These are phyloP conservation scores for Sminthurinus aureus DNA, from an alignment of 2,888 invertebrate species.

Conservation along the genomic window DNA sequence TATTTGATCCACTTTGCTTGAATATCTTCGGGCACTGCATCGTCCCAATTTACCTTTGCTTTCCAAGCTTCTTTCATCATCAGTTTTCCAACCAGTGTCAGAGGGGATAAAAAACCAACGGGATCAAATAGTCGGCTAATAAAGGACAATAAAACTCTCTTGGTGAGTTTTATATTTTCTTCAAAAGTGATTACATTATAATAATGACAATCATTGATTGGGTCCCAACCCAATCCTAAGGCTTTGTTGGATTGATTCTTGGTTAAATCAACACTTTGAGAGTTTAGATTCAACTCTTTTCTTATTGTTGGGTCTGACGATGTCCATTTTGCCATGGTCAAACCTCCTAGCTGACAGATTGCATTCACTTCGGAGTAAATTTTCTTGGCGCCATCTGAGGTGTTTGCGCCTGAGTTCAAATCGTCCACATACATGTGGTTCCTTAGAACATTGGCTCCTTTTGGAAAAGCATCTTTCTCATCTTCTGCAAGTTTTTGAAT, in stretches of 20 bases:
- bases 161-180: background rate
- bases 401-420: constrained; percentile 55
- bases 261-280: constrained; percentile 5
- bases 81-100: constrained; percentile 3
- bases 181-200: background rate
- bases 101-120: background rate
- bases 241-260: constrained; percentile 11
- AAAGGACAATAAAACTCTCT: background rate
- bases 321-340: constrained; percentile 25
- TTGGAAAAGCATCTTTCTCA: constrained; percentile 35
- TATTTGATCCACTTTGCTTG: background rate
- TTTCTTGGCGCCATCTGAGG: constrained; percentile 51
- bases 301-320: constrained; percentile 40
- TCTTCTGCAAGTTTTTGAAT: constrained; percentile 59
- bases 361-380: background rate
- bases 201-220: background rate
- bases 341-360: background rate
- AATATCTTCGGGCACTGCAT: background rate
- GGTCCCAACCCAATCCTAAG: constrained; percentile 41
- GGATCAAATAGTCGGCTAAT: background rate
- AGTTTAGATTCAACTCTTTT: background rate
- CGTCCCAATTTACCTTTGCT: background rate
- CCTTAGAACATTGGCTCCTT: constrained; percentile 38
- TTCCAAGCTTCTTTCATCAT: constrained; percentile 15
- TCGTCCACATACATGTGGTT: constrained; percentile 61